Base-by-base conservation (phyloP, 2,888 invertebrate genomes). In the Ferdinandea cuprea region DNA sequence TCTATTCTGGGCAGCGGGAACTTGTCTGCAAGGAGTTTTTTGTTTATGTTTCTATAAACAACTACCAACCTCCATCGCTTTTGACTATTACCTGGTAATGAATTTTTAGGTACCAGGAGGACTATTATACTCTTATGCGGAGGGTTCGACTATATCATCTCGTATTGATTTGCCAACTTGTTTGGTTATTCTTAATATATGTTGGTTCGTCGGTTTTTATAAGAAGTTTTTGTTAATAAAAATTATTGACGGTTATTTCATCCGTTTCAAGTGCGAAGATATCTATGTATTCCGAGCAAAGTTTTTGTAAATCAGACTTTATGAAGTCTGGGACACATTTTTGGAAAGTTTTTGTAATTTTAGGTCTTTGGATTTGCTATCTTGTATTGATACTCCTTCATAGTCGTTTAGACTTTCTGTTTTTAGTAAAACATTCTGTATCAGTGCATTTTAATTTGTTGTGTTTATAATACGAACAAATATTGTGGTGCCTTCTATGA, bases 341-440 rank as follows among this genome's bases (percentile, higher is more conserved):
- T 21, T 56, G 25, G 21, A 56, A 8, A 56, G 11, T 56, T 56
- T 40, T 21, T 56, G 21, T 19, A 40, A 25, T 25, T 40, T 56
- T 19, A 46, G 8, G 19, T 32, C 61, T 13, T 32, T 46, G 32
- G 11, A 32, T 61, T 44, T 44, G 19, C 8, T 0, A 17, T 46
- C 8, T 44, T 30, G n/a, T 61, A 21, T 32, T 44, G 19, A 46
- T 46, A 46, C 8, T 17, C 13, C 8, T 61, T 46, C 40, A 58
- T 58, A 58, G 13, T 37, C 46, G 44, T 46, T 32, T 61, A 46
- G 61, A 46, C 61, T 61, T 61, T 61, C 32, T 8, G 61, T 61
- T 46, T 32, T 32, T 15, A 42, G 17, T n/a, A 9, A 11, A 30
- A 17, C 5, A 42, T 42, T 59, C 11, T 59, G 17, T 42, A 42